Base-by-base conservation (phyloP, 1,140 invertebrate genomes). In the Aplysia californica region DNA sequence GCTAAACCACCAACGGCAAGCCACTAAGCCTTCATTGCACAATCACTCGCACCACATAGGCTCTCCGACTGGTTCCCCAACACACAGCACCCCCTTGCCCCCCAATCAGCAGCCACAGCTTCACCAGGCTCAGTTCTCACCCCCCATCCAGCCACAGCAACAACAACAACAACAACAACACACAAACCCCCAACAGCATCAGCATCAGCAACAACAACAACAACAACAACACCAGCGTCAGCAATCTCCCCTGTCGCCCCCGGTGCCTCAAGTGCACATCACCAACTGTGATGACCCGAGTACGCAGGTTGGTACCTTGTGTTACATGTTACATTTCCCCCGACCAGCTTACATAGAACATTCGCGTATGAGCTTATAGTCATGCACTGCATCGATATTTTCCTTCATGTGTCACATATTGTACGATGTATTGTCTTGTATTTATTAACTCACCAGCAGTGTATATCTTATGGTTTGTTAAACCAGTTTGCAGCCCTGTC, bases 141-240 rank as follows among this genome's bases (percentile, higher is more conserved):
- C 70, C 70, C 58, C 67, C 61, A 68, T 41, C 77, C 73, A 65
- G 18, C 58, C 41, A 59, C 76, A 79, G 29, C 76, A 80, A 36
- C 79, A 81, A 21, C 81, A 82, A 36, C 83, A 76, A n/a, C 79
- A 76, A 20, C 66, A 38, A 41, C 67, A 36, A 69, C 65, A 38
- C 44, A 26, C 6, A 23, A 65, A 33, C 33, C 61, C 31, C n/a
- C 67, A 44, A 76, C 69, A 76, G 65, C 41, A 67, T 70, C 67
- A 64, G 39, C 36, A 59, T 41, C 78, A 66, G 29, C 76, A 80
- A 36, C 79, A 81, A 21, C 81, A 82, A 36, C 83, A 76, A n/a
- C 79, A 76, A 20, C 66, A 38, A 41, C 67, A 36, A 69, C 65
- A 38, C 44, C 50, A 75, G 58, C 79, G 79, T 59, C 76, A 76